Evolutionary conservation across 2,888 invertebrate species (phyloP).

Genomic region (Spisula subtruncata): DNA sequence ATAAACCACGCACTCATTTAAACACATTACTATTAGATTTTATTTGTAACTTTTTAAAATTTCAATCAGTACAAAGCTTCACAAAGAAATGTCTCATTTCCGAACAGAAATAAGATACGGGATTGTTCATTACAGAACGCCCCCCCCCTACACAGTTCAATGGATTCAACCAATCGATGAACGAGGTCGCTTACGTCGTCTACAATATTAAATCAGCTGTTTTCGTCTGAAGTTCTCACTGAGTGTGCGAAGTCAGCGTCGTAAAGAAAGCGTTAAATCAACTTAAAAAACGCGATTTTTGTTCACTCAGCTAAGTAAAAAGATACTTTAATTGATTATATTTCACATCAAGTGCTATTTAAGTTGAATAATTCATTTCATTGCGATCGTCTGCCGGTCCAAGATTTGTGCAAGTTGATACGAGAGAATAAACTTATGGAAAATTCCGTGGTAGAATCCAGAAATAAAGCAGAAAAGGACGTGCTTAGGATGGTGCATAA

Average conservation of each 20-base stretch:
- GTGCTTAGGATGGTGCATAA: slow-evolving; percentile 68
- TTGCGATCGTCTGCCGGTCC: slow-evolving; percentile 11
- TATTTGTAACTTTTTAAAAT: too few relatives aligned
- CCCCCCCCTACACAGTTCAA: slow-evolving; percentile 18
- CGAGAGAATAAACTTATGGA: slow-evolving; percentile 22
- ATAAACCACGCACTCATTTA: too few relatives aligned
- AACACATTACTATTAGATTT: too few relatives aligned
- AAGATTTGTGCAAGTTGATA: neutral
- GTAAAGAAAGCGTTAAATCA: neutral
- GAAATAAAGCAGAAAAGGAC: slow-evolving; percentile 57
- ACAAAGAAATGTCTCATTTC: too few relatives aligned
- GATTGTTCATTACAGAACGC: neutral
- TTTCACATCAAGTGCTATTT: neutral
- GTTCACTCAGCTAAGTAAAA: neutral
- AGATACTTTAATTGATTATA: neutral
- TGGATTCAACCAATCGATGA: slow-evolving; percentile 25
- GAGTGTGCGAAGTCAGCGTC: neutral
- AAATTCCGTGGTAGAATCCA: slow-evolving; percentile 39
- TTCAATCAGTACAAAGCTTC: too few relatives aligned
- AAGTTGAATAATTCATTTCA: neutral
- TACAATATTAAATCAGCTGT: slow-evolving; percentile 44
- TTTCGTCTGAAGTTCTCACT: slow-evolving; percentile 14
- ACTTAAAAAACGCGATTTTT: neutral
- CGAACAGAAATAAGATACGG: neutral
- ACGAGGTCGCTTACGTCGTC: slow-evolving; percentile 39